These are phyloP conservation scores for Melanotaenia duboulayi DNA, from an alignment of 2,113 vertebrate genomes.

Conservation along the genomic window DNA sequence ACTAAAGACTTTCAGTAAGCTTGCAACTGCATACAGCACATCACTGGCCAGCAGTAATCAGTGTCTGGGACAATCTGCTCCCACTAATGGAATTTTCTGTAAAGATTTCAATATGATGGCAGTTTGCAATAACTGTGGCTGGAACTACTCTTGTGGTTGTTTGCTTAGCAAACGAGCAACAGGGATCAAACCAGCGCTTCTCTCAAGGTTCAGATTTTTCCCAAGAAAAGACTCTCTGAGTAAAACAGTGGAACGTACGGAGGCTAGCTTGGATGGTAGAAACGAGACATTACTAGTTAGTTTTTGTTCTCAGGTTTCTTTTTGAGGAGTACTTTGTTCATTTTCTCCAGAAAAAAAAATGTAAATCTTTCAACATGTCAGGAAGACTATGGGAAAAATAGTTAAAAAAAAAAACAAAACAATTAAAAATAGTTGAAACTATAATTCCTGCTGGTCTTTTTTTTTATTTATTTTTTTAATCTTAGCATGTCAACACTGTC, in stretches of 20 bases:
- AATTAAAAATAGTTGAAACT: background rate
- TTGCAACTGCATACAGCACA: background rate
- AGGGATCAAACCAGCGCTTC: background rate
- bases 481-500: constrained; percentile 3
- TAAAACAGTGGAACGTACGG: background rate
- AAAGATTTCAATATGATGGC: no score
- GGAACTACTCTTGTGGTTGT: no score
- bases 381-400: background rate
- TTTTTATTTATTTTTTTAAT: no score
- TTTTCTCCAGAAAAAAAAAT: background rate
- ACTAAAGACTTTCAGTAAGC: background rate
- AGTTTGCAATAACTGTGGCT: background rate
- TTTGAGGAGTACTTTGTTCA: background rate
- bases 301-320: background rate
- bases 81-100: no score
- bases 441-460: background rate
- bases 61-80: background rate
- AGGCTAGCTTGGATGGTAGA: no score
- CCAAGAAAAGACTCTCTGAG: background rate
- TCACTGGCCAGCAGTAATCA: background rate
- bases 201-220: background rate
- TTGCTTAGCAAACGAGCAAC: background rate
- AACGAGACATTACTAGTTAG: background rate
- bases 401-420: no score
- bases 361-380: background rate